Evolutionary conservation across 2,113 vertebrate genomes (phyloP).

Genomic region (Calypte anna): DNA sequence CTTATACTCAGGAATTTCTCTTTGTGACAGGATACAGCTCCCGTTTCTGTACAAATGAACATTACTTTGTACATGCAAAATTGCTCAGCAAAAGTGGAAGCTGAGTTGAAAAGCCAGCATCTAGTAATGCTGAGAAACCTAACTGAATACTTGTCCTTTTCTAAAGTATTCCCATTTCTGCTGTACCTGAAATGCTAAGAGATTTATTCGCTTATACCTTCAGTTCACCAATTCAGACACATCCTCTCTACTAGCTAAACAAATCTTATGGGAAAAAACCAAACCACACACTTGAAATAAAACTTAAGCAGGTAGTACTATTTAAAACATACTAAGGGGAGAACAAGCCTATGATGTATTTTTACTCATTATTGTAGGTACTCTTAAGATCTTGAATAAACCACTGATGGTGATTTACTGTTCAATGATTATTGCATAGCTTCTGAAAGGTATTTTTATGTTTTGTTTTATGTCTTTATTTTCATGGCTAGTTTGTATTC

Average conservation of each 20-base stretch:
- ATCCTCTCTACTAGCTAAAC: not conserved
- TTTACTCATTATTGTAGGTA: not conserved
- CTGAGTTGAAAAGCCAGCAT: not conserved
- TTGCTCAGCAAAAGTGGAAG: not conserved
- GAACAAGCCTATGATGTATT: not conserved
- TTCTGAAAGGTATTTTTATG: slow-evolving; percentile 16
- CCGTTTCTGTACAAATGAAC: not conserved
- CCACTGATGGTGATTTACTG: not conserved
- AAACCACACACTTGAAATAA: not conserved
- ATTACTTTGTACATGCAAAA: not conserved
- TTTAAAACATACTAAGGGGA: not conserved
- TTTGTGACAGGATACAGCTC: not conserved
- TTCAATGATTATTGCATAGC: not conserved
- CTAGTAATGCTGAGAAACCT: not conserved
- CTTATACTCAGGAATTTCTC: not conserved
- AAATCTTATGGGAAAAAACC: not conserved
- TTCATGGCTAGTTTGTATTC: not conserved
- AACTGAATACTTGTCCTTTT: not conserved
- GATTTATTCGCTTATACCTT: not conserved
- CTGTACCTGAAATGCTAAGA: not conserved
- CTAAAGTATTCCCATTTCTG: not conserved
- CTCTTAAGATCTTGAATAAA: not conserved
- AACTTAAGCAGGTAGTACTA: not conserved
- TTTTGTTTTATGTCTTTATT: not conserved
- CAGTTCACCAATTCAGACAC: not conserved